Percentiles rank a stretch among this genome's conserved stretches.
Conservation (phyloP, 2,797 vertebrate species). For the Hyperoplus immaculatus region DNA sequence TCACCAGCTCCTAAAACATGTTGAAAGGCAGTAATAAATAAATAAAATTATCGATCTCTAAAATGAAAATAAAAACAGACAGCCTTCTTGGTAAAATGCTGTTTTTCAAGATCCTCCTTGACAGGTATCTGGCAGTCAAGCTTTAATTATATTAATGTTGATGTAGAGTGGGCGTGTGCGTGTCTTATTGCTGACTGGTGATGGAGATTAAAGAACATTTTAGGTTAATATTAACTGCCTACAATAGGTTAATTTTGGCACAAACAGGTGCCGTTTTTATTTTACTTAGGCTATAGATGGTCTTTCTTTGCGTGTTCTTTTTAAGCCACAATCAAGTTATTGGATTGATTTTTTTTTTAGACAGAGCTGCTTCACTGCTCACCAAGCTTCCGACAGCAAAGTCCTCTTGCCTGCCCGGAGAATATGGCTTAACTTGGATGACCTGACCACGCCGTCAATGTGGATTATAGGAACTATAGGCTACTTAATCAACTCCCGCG, state of each 20-base stretch:
- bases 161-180: no score
- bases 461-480: constrained; percentile 72
- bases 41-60: no score
- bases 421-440: constrained; percentile 69
- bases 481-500: constrained; percentile 74
- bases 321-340: background rate
- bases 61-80: no score
- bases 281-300: background rate
- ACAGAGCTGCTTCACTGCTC: constrained; percentile 24
- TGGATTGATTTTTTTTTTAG: constrained; percentile 27
- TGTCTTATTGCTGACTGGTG: background rate
- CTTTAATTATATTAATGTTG: no score
- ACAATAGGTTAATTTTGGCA: background rate
- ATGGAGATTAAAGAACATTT: constrained; percentile 5
- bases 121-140: no score
- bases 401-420: constrained; percentile 34
- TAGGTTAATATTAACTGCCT: background rate
- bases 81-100: no score
- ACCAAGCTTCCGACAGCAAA: constrained; percentile 16
- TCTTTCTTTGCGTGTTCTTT: constrained; percentile 1
- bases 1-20: no score
- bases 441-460: constrained; percentile 65
- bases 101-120: no score
- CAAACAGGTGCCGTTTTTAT: background rate
- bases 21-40: no score